Evolutionary conservation across 2,113 vertebrate genomes (phyloP), one percentile per base, ranked within the genome.

Genomic region (Nymphicus hollandicus): DNA sequence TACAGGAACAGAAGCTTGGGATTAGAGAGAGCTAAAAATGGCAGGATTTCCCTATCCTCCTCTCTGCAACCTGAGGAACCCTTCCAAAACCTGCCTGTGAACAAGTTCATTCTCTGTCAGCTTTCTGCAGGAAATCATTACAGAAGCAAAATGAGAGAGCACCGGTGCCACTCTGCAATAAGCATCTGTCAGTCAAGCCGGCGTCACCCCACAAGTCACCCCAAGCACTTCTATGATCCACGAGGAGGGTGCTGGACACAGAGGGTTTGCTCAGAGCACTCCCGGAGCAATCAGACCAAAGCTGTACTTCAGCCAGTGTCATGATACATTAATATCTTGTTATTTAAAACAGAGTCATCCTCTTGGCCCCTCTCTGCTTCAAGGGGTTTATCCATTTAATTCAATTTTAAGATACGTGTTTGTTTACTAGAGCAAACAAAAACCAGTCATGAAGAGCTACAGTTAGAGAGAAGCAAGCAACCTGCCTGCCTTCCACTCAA

Each of bases 391-490:
- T 72, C 81, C 53, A 83, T 56, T 92, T 87, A 74, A 95, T 84
- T 82, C 73, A 68, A 81, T 72, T 70, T 55, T 82, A 91, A 92
- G 58, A 43, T 46, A 50, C 1, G 0, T 37, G 76, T 78, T 92
- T 93, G 47, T 93, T 91, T 84, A 79, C 84, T 39, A 94, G 28
- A 85, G 72, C 85, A 93, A 95, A 94, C 58, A 93, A 88, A 89
- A 74, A 19, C 1, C 44, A 74, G 65, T 65, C 63, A 68, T 27
- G 78, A 81, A 80, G 64, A 86, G 76, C 55, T 52, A 39, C 33
- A 47, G 69, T 46, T 44, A 68, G 20, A 90, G 22, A 78, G 33
- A 66, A 91, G 68, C 6, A 86, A 89, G 80, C 73, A 92, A 79
- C 58, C 41, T 49, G 35, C 44, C 76, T n/a, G 52, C 68, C 77